Percentiles rank a stretch among this genome's conserved stretches.
These are phyloP conservation scores for Drosophila chauvacae DNA, from an alignment of 1,140 invertebrate species.

Conservation along the genomic window DNA sequence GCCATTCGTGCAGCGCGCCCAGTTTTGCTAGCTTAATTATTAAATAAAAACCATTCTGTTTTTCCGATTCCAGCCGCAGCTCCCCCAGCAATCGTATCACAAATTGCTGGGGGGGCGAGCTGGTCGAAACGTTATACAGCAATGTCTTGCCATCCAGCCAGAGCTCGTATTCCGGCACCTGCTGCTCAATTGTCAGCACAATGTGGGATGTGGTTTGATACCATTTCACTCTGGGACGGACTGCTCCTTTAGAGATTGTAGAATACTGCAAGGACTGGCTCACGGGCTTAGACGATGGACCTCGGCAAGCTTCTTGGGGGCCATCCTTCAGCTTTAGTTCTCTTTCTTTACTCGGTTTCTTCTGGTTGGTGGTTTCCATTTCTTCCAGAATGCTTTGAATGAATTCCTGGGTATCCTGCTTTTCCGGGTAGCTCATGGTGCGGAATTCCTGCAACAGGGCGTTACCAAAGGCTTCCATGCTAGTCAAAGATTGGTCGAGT, in stretches of 20 bases:
- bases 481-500: background rate
- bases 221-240: slow-evolving; percentile 58
- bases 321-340: background rate
- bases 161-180: slow-evolving; percentile 49
- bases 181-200: slow-evolving; percentile 52
- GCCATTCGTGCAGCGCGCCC: slow-evolving; percentile 29
- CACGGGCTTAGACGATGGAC: background rate
- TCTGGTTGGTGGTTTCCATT: too few relatives aligned
- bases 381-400: slow-evolving; percentile 5
- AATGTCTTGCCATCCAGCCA: slow-evolving; percentile 10
- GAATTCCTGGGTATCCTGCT: background rate
- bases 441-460: background rate
- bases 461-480: background rate
- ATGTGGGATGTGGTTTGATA: slow-evolving; percentile 49
- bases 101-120: slow-evolving; percentile 44
- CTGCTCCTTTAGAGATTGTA: slow-evolving; percentile 3
- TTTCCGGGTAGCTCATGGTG: background rate
- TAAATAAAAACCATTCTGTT: too few relatives aligned
- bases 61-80: too few relatives aligned
- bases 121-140: slow-evolving; percentile 23
- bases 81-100: slow-evolving; percentile 24
- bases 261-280: slow-evolving; percentile 14
- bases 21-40: slow-evolving; percentile 40
- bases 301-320: background rate
- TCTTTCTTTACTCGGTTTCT: background rate